Evolutionary conservation across 2,113 vertebrate species (phyloP).

Genomic region (Marmota monax): DNA sequence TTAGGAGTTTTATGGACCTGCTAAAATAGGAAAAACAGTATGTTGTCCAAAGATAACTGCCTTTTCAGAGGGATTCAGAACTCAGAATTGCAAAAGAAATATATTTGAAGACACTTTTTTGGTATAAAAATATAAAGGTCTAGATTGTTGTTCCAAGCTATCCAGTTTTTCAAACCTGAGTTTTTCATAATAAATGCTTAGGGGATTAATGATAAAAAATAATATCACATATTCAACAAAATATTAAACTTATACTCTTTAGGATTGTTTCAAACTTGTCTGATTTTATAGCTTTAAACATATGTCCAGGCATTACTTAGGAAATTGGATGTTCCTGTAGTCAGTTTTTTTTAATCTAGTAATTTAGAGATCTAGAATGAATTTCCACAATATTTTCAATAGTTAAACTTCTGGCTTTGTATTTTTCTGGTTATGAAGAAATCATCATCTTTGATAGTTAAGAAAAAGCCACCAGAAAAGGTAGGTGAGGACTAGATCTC

Average conservation of each 20-base stretch:
- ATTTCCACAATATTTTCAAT: slow-evolving; percentile 45
- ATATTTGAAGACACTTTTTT: neutral
- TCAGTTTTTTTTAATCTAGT: slow-evolving; percentile 32
- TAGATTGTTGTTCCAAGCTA: neutral
- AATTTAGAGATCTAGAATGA: slow-evolving; percentile 29
- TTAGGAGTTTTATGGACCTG: neutral
- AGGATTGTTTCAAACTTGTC: neutral
- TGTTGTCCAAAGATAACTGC: neutral
- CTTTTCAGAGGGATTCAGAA: neutral
- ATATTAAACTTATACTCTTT: neutral
- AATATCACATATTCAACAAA: slow-evolving; percentile 28
- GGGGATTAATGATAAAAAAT: slow-evolving; percentile 31
- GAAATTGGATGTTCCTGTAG: neutral
- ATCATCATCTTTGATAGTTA: neutral
- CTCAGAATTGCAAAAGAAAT: slow-evolving; percentile 40
- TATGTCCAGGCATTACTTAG: neutral
- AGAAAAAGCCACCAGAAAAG: neutral
- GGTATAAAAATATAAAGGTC: neutral
- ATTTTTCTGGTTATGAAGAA: neutral
- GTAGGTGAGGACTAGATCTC: neutral
- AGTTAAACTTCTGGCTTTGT: slow-evolving; percentile 54
- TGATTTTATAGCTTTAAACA: slow-evolving; percentile 40
- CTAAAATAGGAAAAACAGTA: neutral
- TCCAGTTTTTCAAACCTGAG: slow-evolving; percentile 23
- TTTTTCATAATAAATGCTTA: slow-evolving; percentile 18